Evolutionary conservation across 2,113 vertebrate species (phyloP).

Genomic region (Eudyptes chrysolophus): DNA sequence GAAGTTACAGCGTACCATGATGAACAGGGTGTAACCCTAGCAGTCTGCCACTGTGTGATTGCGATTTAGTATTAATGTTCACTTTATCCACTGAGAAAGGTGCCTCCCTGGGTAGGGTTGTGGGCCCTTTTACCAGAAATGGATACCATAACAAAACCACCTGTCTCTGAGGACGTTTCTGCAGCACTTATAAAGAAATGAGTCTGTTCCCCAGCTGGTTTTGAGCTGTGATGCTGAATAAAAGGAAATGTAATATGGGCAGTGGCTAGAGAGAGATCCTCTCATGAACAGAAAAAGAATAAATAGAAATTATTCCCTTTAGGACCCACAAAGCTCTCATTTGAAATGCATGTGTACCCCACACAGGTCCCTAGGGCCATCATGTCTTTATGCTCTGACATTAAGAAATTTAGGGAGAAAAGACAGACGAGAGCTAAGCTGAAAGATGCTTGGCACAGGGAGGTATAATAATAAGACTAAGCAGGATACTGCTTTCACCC

Average conservation of each 20-base stretch:
- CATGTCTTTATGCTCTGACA: not conserved
- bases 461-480: not conserved
- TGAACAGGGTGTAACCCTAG: not conserved
- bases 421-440: not conserved
- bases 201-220: not conserved
- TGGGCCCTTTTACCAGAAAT: not conserved
- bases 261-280: not conserved
- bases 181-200: not conserved
- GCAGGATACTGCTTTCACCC: not conserved
- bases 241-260: not conserved
- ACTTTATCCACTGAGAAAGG: not conserved
- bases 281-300: not conserved
- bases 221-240: not conserved
- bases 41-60: not conserved
- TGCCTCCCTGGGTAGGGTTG: not conserved
- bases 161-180: not conserved
- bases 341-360: not conserved
- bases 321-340: not conserved
- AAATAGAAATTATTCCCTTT: not conserved
- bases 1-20: not conserved
- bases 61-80: not conserved
- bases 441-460: not conserved
- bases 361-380: not conserved
- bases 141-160: not conserved
- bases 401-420: conserved; percentile 2